Conservation (phyloP, 1,140 invertebrate species). For the Lutraria rhynchaena region DNA sequence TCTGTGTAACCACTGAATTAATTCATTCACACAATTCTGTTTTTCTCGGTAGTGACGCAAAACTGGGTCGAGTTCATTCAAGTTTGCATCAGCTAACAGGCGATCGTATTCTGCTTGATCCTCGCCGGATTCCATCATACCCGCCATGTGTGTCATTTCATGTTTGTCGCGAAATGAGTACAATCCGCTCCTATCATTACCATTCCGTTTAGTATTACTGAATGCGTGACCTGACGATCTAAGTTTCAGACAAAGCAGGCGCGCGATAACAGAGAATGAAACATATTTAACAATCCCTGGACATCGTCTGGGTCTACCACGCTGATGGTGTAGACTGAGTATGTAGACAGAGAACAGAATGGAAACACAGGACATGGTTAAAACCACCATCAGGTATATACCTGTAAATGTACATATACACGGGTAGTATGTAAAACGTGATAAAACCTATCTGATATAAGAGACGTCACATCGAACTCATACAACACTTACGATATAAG, state of each 20-base stretch:
- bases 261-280: slow-evolving; percentile 62
- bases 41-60: slow-evolving; percentile 49
- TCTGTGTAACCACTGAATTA: slow-evolving; percentile 67
- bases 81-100: neutral
- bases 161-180: slow-evolving; percentile 6
- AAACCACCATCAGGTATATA: slow-evolving; percentile 77
- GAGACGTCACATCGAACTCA: too few species aligned
- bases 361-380: slow-evolving; percentile 76
- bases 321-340: slow-evolving; percentile 76
- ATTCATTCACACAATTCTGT: slow-evolving; percentile 62
- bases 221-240: slow-evolving; percentile 7
- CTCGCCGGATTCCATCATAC: slow-evolving; percentile 9
- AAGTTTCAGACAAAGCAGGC: slow-evolving; percentile 55
- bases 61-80: slow-evolving; percentile 6
- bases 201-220: slow-evolving; percentile 5
- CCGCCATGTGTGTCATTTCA: slow-evolving; percentile 22
- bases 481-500: too few species aligned
- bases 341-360: slow-evolving; percentile 76
- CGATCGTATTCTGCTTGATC: slow-evolving; percentile 8
- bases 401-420: too few species aligned
- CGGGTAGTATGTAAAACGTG: too few species aligned
- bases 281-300: slow-evolving; percentile 67
- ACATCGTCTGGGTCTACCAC: slow-evolving; percentile 67
- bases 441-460: too few species aligned
- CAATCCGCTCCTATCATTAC: neutral